Evolutionary conservation across 2,113 vertebrate genomes (phyloP), one percentile per base, ranked within the genome.

Genomic region (Tetraodon nigroviridis): DNA sequence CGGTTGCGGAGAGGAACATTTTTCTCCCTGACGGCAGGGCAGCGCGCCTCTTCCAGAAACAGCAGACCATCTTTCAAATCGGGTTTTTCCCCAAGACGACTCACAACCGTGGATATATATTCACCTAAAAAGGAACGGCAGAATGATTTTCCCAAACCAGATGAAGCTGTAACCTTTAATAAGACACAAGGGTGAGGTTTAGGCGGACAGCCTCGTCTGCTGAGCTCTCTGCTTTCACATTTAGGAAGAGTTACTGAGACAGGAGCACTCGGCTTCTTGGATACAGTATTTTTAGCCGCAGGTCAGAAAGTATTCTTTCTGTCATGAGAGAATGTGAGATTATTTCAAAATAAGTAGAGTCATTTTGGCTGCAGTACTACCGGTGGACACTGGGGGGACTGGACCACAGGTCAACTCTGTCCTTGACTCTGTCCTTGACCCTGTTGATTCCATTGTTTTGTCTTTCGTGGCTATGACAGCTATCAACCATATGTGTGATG

Each of bases 1-100:
- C 65, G 64, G 67, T 76, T 55, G 37, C 45, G 58, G 61, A 81
- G 72, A 37, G 32, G 12, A 37, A 37, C 32, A 74, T 78, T 74
- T n/a, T 58, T 69, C 74, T 75, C 67, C 45, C 8, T 55, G 74
- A 76, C 76, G 65, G 58, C 69, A 44, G 74, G 64, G 71, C 71
- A 75, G 52, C 59, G 58, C 62, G 73, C 69, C 60, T 68, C 62
- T 64, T 55, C 41, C 13, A 24, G 61, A 75, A 61, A 66, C 51
- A 21, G 29, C 21, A 42, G 18, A 54, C 29, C 29, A 46, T 24
- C 52, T 42, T 37, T 56, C 37, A n/a, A 51, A 11, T 56, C 49
- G 13, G 21, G 42, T 55, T 46, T 46, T 55, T 44, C 16, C 42
- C 42, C 42, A 16, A 16, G 5, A 44, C 16, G 14, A 17, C 15